Percentiles rank a stretch among this genome's conserved stretches.
Conservation (phyloP, 2,888 invertebrate species). For the Tinea semifulvella region DNA sequence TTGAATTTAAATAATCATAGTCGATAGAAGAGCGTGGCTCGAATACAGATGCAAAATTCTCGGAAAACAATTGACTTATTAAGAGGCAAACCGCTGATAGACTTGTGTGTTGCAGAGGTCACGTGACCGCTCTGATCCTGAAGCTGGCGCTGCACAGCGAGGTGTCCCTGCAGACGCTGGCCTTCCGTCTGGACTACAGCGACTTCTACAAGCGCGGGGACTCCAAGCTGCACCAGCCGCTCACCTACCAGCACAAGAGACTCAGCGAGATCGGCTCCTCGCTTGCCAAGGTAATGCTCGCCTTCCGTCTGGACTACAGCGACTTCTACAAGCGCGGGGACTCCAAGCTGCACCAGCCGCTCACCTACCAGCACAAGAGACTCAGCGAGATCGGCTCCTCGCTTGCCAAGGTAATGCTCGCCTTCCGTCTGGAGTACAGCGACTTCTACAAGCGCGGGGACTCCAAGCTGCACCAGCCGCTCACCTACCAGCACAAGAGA, state of each 20-base stretch:
- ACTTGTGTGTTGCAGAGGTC: slow-evolving; percentile 75
- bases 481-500: too few species aligned
- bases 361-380: too few species aligned
- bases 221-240: slow-evolving; percentile 75
- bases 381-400: too few species aligned
- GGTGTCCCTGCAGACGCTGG: slow-evolving; percentile 87
- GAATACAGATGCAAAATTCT: too few species aligned
- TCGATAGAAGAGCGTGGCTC: too few species aligned
- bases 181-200: slow-evolving; percentile 94
- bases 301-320: too few species aligned
- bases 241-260: slow-evolving; percentile 71
- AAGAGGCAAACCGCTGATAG: neutral
- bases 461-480: slow-evolving; percentile 6
- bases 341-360: too few species aligned
- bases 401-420: too few species aligned
- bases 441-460: neutral
- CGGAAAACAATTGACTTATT: too few species aligned
- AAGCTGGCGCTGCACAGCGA: slow-evolving; percentile 86
- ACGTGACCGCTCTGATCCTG: slow-evolving; percentile 86
- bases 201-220: slow-evolving; percentile 91
- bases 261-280: slow-evolving; percentile 63
- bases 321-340: too few species aligned
- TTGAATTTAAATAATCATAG: too few species aligned
- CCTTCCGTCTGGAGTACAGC: too few species aligned
- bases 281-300: slow-evolving; percentile 41